Base-by-base conservation (phyloP, 2,113 vertebrate genomes). In the Alexandromys fortis region DNA sequence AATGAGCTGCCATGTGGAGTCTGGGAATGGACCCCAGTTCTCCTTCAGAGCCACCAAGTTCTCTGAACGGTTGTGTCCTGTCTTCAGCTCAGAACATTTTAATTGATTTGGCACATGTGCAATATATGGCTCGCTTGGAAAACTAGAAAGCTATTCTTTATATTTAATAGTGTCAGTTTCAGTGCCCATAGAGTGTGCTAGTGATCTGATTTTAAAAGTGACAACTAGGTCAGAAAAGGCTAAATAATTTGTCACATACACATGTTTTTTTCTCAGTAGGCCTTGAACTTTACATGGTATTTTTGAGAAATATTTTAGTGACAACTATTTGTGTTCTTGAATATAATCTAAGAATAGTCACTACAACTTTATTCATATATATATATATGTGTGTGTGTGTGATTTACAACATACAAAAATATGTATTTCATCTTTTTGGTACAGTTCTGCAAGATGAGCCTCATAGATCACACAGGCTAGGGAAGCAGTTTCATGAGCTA, bases 271-370 rank as follows among this genome's bases (percentile, higher is more conserved):
- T 7, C 68, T 70, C 85, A 86, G 0, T 83, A 93, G n/a, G 75
- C 90, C 73, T 24, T 61, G 67, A 90, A 78, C 79, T 82, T 82
- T 82, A 42, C 16, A 10, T 85, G 42, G 22, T 61, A 72, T 70
- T 76, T 63, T 58, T 95, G 83, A 89, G 75, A 97, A 83, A 55
- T 94, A 93, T 42, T 94, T 94, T 93, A 86, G 49, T 93, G 61
- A 47, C 52, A 81, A 73, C 95, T 93, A 26, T 12, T 73, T 58
- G 7, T 30, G 21, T 90, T 52, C 49, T 94, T 96, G 49, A 70
- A 42, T 83, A 78, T 83, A 91, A 61, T 14, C 85, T 47, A 91
- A 86, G 55, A 42, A 79, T 45, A 94, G 33, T 79, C 14, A 72
- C 42, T 75, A 35, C 33, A 68, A 67, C 28, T 67, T 67, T 67